phyloP scores from a whole-genome alignment of 2,113 vertebrate species.

The Garra rufa region DNA sequence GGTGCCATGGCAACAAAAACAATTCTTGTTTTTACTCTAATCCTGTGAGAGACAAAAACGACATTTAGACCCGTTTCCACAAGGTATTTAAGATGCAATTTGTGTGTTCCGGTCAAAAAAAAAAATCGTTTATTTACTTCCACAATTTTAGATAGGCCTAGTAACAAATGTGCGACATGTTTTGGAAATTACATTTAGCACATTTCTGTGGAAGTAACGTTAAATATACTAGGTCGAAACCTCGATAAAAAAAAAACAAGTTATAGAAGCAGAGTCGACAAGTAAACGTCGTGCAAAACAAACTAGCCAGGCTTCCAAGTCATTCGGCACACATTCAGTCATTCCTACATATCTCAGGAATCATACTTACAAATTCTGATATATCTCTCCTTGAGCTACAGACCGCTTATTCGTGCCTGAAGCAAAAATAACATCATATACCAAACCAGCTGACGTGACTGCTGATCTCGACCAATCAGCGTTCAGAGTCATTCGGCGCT shows the following conservation, averaged over 20 bases:
- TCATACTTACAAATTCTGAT: not conserved
- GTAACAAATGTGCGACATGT: not conserved
- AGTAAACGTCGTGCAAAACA: not conserved
- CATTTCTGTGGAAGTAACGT: not conserved
- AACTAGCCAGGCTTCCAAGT: no score
- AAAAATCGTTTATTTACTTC: not conserved
- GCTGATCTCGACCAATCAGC: conserved; percentile 13
- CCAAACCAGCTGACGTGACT: not conserved
- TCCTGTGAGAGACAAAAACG: not conserved
- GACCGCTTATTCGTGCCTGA: not conserved
- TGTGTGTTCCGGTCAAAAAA: not conserved
- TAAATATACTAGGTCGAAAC: not conserved
- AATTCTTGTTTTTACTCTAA: not conserved
- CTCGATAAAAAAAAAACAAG: not conserved
- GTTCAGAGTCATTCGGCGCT: not conserved
- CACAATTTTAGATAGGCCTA: not conserved
- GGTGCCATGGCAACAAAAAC: not conserved
- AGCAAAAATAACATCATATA: not conserved
- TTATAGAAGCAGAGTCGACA: not conserved
- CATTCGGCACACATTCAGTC: no score
- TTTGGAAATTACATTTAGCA: not conserved
- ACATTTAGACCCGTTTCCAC: not conserved
- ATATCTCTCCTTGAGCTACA: not conserved
- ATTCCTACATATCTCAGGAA: not conserved
- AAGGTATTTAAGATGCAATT: not conserved